Percentiles rank a stretch among this genome's conserved stretches.
Conservation (phyloP, 2,113 vertebrate species). For the Muscicapa adusta region DNA sequence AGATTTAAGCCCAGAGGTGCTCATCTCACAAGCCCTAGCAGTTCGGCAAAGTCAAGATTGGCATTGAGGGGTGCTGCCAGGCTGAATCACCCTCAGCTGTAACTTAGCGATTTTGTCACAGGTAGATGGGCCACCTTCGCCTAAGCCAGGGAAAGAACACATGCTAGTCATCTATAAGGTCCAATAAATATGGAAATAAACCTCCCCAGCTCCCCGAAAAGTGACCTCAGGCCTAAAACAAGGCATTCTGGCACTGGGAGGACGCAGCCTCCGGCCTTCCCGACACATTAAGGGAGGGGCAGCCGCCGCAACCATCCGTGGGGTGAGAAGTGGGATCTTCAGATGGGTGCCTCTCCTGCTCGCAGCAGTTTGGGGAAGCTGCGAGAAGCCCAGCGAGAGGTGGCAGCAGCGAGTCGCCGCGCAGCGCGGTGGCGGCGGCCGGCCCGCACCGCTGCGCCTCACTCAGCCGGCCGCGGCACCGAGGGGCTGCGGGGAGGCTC, state of each 20-base stretch:
- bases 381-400: conserved; percentile 62
- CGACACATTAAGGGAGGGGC: accelerated
- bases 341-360: accelerated
- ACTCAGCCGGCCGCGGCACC: background rate
- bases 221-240: background rate
- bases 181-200: background rate
- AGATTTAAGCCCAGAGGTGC: background rate
- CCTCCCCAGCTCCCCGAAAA: accelerated
- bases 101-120: background rate
- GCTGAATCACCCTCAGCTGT: background rate
- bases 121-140: background rate
- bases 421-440: background rate
- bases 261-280: background rate
- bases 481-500: background rate
- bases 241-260: background rate
- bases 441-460: background rate
- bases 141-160: background rate
- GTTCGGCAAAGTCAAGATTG: background rate
- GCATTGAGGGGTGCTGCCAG: background rate
- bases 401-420: conserved; percentile 74
- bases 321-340: too few relatives aligned
- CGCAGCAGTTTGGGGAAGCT: background rate
- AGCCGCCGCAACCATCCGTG: too few relatives aligned
- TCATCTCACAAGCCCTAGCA: background rate
- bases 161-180: too few relatives aligned